These are phyloP conservation scores for Margarornis squamiger DNA, from an alignment of 2,797 vertebrate species.

Conservation along the genomic window DNA sequence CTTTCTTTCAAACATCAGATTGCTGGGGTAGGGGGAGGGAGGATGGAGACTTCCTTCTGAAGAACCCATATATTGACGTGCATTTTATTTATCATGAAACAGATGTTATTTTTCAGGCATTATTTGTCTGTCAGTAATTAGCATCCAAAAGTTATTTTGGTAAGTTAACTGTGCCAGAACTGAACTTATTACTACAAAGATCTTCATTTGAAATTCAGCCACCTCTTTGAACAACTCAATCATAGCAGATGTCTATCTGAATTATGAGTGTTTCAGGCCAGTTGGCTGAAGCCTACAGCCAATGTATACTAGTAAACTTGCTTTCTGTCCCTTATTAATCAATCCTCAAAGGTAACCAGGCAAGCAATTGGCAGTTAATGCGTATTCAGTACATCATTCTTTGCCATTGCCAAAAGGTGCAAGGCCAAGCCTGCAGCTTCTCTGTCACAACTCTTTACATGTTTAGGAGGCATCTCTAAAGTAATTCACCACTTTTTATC, in stretches of 20 bases:
- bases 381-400: neutral
- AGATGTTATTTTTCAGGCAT: neutral
- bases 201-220: neutral
- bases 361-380: neutral
- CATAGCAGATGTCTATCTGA: neutral
- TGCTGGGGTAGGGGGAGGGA: neutral
- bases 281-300: neutral
- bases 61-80: neutral
- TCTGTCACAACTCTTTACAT: neutral
- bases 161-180: neutral
- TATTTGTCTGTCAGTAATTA: neutral
- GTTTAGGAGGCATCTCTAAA: neutral
- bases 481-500: neutral
- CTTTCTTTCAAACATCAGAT: neutral
- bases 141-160: neutral
- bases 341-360: neutral
- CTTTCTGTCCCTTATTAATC: neutral
- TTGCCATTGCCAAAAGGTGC: neutral
- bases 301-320: neutral
- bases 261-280: neutral
- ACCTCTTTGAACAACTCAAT: neutral
- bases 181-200: neutral
- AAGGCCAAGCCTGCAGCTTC: neutral
- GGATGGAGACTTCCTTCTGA: neutral
- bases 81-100: neutral